Base-by-base conservation (phyloP, 2,797 vertebrate genomes). In the Synaphobranchus kaupii region DNA sequence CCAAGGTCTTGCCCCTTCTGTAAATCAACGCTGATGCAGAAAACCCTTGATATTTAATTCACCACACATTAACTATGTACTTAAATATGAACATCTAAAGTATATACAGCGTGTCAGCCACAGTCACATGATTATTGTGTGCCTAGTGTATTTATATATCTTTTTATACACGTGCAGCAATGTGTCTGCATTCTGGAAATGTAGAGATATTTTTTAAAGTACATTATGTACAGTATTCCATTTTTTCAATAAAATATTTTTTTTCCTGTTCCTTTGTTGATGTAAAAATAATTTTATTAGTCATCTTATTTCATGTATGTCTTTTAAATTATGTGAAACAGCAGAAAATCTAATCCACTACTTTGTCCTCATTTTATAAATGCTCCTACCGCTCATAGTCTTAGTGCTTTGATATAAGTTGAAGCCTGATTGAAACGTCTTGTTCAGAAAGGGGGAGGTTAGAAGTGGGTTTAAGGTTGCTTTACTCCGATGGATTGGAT, bases 181-280 rank as follows among this genome's bases (percentile, higher is more conserved):
- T 48, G 22, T 48, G 44, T n/a, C 39, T 81, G 17, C 10, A 50
- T 50, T n/a, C 47, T 25, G 25, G 78, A 48, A 48, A 81, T 81
- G 44, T 81, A 81, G 78, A 78, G 20, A n/a, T 81, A n/a, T 81
- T 81, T 81, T 76, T 39, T 73, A 73, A 81, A 81, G 47, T 28
- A 81, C 78, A 50, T 48, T 25, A 6, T 50, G 78, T 81, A 81
- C 47, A 81, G 44, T 22, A 22, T 81, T 34, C 20, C 12, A n/a
- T 44, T 81, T 81, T 81, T 81, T 81, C 73, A 81, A 81, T 81
- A 81, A 81, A 80, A 81, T 20, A 56, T 56, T 76, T 81, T 78
- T 81, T 81, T 76, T 25, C 50, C 78, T n/a, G 47, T 34, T 76
- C 71, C 71, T 76, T n/a, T 48, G 31, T 44, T 44, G 73, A 78